Conservation (phyloP, 1,140 invertebrate species). For the Apocrypta bakeri region DNA sequence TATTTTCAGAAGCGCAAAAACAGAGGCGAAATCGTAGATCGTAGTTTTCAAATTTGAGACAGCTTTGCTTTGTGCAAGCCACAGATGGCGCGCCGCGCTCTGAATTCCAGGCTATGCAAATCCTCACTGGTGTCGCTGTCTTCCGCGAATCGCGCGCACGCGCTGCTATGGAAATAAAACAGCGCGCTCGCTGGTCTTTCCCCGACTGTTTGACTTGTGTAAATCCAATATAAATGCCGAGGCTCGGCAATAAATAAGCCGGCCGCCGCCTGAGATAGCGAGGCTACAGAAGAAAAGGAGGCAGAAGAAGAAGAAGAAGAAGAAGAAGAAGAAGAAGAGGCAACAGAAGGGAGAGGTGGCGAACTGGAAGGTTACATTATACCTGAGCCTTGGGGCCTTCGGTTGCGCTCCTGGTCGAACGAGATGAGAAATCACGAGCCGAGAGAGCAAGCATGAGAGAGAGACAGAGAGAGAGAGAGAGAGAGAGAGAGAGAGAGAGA, state of each 20-base stretch:
- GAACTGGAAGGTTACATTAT: slow-evolving; percentile 64
- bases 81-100: neutral
- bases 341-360: slow-evolving; percentile 43
- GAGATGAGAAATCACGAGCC: slow-evolving; percentile 59
- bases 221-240: slow-evolving; percentile 73
- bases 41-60: too few relatives aligned
- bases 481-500: neutral
- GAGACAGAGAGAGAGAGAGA: neutral
- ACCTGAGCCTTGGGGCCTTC: slow-evolving; percentile 64
- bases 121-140: neutral
- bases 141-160: neutral
- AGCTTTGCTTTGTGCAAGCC: too few relatives aligned
- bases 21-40: too few relatives aligned
- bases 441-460: slow-evolving; percentile 46
- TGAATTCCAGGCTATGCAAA: neutral
- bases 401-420: slow-evolving; percentile 61
- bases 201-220: slow-evolving; percentile 69
- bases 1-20: too few relatives aligned
- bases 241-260: slow-evolving; percentile 68
- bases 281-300: neutral
- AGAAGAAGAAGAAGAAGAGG: slow-evolving; percentile 7
- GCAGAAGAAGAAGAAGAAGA: neutral
- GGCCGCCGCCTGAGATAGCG: neutral
- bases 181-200: neutral
- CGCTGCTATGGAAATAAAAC: neutral